Evolutionary conservation across 2,888 invertebrate species (phyloP), one percentile per base, ranked within the genome.

Genomic region (Nasonovia ribisnigri): DNA sequence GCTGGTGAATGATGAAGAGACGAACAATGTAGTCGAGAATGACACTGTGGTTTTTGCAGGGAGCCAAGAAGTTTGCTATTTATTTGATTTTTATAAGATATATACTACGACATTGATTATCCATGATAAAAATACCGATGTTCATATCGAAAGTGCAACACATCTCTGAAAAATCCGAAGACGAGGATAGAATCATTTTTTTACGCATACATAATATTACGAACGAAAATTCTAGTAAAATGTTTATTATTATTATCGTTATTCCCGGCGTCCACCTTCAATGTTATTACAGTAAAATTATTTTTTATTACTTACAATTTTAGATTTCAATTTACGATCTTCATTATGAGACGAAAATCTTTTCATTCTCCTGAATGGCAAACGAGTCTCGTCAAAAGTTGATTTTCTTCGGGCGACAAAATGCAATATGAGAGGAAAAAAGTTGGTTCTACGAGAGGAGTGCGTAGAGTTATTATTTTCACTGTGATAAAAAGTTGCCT

Each of bases 401-500:
- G 67, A 60, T 77, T 92, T 88, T 54, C 24, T 77, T 88, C n/a
- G 20, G 20, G 88, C 6, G 29, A 92, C 92, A 29, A 88, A 46
- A 88, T 48, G 87, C 36, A 88, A 36, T 67, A 60, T 51, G 92
- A 67, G 20, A 67, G 29, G 87, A 13, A 46, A 67, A 77, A 51
- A 88, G 88, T 67, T 36, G 24, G 92, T n/a, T 13, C 51, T 48
- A 24, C n/a, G 51, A 43, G 86, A 92, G 42, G 3, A 57, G 91
- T 24, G 48, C 42, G 13, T 20, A 42, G 26, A 87, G 77, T 88
- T 88, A 92, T 92, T 92, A 92, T 92, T 92, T 92, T 92, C 60
- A 36, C 6, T n/a, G 43, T 54, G 92, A 92, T 92, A 92, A 92
- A 92, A 92, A 92, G 77, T 92, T 92, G 92, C 92, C 92, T 88